Conservation (phyloP, 2,888 invertebrate species). For the Gastrophysa polygoni region DNA sequence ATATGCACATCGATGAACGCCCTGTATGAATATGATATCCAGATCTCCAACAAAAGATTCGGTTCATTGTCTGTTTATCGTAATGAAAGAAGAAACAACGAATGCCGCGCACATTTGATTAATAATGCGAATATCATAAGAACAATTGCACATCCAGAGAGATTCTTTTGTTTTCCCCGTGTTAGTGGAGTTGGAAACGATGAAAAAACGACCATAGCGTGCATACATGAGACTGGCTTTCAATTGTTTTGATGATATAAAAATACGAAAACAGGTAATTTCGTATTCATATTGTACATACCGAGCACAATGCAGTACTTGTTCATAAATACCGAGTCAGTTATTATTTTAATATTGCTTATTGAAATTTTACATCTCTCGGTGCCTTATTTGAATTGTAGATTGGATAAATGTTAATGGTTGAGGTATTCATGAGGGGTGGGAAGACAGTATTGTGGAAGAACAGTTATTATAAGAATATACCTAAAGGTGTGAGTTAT, state of each 20-base stretch:
- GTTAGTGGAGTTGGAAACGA: slow-evolving; percentile 24
- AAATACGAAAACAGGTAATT: slow-evolving; percentile 55
- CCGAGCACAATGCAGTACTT: slow-evolving; percentile 49
- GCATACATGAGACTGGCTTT: slow-evolving; percentile 52
- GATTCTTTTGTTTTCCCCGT: slow-evolving; percentile 29
- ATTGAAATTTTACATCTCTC: slow-evolving; percentile 45
- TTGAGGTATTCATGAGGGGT: slow-evolving; percentile 15
- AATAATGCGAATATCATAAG: slow-evolving; percentile 35
- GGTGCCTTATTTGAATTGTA: slow-evolving; percentile 36
- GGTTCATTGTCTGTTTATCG: background rate
- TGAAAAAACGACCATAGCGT: slow-evolving; percentile 33
- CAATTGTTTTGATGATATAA: slow-evolving; percentile 55
- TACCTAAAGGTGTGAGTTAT: too few species aligned
- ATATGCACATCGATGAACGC: background rate
- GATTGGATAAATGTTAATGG: slow-evolving; percentile 34
- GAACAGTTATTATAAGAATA: background rate
- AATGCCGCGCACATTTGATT: slow-evolving; percentile 26
- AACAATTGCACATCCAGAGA: slow-evolving; percentile 35
- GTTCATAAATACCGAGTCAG: slow-evolving; percentile 47
- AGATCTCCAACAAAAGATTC: background rate
- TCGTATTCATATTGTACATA: slow-evolving; percentile 56
- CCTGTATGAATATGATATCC: background rate
- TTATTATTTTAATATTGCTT: slow-evolving; percentile 47
- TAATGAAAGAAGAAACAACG: slow-evolving; percentile 13
- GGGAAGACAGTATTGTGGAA: slow-evolving; percentile 4